phyloP scores from a whole-genome alignment of 2,888 invertebrate genomes.

The Cartodere bifasciata region DNA sequence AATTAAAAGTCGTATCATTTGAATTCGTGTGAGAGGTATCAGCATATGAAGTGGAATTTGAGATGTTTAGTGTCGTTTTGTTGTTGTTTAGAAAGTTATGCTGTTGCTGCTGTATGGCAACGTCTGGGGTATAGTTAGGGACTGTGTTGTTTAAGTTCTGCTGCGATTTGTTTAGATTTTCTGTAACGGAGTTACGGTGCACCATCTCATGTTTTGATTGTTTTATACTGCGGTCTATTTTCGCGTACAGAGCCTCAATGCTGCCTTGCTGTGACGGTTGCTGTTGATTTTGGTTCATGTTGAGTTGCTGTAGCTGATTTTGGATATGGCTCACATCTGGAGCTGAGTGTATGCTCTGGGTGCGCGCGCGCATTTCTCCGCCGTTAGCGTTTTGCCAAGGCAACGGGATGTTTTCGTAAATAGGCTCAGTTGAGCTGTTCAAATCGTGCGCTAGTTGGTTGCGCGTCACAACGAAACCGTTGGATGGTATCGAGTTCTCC shows the following conservation, averaged over 20 bases:
- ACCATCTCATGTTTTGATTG: slow-evolving; percentile 22
- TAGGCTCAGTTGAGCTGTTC: slow-evolving; percentile 52
- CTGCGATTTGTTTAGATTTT: slow-evolving; percentile 11
- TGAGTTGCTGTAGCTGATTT: slow-evolving; percentile 20
- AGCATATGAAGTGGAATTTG: slow-evolving; percentile 1
- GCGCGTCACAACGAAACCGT: slow-evolving; percentile 39
- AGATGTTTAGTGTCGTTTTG: slow-evolving; percentile 1
- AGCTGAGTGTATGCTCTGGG: slow-evolving; percentile 60
- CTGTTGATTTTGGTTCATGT: slow-evolving; percentile 13
- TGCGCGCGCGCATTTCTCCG: slow-evolving; percentile 35
- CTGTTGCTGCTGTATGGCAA: slow-evolving; percentile 14
- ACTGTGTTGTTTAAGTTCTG: slow-evolving; percentile 13
- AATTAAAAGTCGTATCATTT: slow-evolving; percentile 8
- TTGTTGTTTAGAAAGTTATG: slow-evolving; percentile 1
- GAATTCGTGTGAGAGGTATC: neutral
- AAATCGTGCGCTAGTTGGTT: slow-evolving; percentile 32
- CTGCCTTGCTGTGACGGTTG: too few species aligned
- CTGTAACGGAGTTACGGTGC: slow-evolving; percentile 9
- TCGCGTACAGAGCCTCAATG: slow-evolving; percentile 31
- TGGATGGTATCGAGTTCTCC: slow-evolving; percentile 32
- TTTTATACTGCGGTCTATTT: slow-evolving; percentile 21
- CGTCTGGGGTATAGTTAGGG: too few species aligned
- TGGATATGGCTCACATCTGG: slow-evolving; percentile 40
- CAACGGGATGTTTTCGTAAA: slow-evolving; percentile 69
- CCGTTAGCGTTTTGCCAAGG: slow-evolving; percentile 42